These are phyloP conservation scores for Leucoptera coffeella DNA, from an alignment of 2,888 invertebrate genomes.

Conservation along the genomic window DNA sequence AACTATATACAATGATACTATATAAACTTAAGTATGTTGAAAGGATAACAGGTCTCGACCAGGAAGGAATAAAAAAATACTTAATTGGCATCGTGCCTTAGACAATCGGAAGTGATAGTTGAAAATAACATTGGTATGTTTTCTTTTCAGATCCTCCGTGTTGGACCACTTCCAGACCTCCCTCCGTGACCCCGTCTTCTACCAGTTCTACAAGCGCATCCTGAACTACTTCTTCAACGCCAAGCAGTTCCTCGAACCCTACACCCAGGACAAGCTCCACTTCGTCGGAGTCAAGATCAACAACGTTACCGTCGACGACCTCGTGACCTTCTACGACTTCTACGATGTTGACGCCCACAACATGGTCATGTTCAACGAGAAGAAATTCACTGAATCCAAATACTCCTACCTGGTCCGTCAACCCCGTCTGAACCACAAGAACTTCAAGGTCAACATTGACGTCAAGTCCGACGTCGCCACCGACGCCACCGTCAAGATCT, in stretches of 20 bases:
- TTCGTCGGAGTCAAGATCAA: slow-evolving; percentile 48
- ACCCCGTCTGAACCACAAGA: slow-evolving; percentile 45
- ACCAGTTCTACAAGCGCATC: slow-evolving; percentile 49
- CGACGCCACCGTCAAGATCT: slow-evolving; percentile 49
- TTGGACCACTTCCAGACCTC: slow-evolving; percentile 48
- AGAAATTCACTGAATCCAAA: slow-evolving; percentile 15
- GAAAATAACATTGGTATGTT: background rate
- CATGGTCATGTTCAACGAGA: slow-evolving; percentile 20
- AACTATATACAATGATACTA: no score
- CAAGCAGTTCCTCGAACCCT: slow-evolving; percentile 41
- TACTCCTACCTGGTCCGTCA: slow-evolving; percentile 26
- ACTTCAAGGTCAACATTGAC: slow-evolving; percentile 35
- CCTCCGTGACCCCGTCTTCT: slow-evolving; percentile 60
- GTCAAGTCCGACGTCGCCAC: slow-evolving; percentile 28
- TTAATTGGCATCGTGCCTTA: no score
- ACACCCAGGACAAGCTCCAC: slow-evolving; percentile 37
- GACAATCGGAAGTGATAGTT: background rate
- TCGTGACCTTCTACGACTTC: slow-evolving; percentile 54
- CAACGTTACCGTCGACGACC: slow-evolving; percentile 42
- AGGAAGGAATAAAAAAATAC: no score
- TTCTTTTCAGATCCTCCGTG: slow-evolving; percentile 31
- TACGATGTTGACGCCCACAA: slow-evolving; percentile 28
- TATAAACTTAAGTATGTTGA: no score
- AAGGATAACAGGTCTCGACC: no score
- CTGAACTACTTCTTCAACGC: slow-evolving; percentile 38